Evolutionary conservation across 30 jellyfish, hydroid and myxozoan species (phyloP).

Genomic region (Phacellophora camtschatica): DNA sequence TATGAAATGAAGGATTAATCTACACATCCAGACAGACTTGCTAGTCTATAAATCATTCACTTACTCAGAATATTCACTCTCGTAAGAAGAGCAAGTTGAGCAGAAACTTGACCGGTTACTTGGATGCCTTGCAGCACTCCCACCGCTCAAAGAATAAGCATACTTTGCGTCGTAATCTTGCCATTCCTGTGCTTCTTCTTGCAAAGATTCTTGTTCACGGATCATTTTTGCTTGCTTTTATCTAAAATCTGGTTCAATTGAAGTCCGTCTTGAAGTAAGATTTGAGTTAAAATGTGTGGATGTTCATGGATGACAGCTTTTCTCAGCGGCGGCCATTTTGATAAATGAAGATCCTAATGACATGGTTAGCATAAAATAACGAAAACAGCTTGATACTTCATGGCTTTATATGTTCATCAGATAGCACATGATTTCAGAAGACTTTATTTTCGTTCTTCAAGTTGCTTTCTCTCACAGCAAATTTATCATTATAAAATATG

Average conservation of each 20-base stretch:
- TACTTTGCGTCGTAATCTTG: conserved; percentile 34
- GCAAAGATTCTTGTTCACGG: conserved; percentile 38
- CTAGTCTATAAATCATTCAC: not conserved
- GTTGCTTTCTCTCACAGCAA: no score
- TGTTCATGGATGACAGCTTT: not conserved
- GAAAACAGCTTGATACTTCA: conserved; percentile 43
- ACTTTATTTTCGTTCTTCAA: no score
- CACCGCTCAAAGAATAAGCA: not conserved
- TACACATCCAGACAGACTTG: no score
- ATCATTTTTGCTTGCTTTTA: conserved; percentile 31
- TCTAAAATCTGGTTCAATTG: no score
- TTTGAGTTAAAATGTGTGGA: not conserved
- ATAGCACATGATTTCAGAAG: no score
- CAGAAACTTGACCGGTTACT: conserved; percentile 71
- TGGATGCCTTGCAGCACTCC: conserved; percentile 40
- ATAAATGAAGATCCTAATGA: conserved; percentile 67
- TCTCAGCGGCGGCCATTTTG: conserved; percentile 74
- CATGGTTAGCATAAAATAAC: conserved; percentile 71
- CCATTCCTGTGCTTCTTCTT: conserved; percentile 43
- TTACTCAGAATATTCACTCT: conserved; percentile 70
- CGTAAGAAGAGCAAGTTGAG: conserved; percentile 70
- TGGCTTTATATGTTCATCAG: no score
- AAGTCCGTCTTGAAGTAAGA: no score
- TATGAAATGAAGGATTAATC: not conserved
- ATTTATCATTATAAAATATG: no score